These are phyloP conservation scores for Oxystoma pomonae DNA, from an alignment of 2,888 invertebrate genomes.

Conservation along the genomic window DNA sequence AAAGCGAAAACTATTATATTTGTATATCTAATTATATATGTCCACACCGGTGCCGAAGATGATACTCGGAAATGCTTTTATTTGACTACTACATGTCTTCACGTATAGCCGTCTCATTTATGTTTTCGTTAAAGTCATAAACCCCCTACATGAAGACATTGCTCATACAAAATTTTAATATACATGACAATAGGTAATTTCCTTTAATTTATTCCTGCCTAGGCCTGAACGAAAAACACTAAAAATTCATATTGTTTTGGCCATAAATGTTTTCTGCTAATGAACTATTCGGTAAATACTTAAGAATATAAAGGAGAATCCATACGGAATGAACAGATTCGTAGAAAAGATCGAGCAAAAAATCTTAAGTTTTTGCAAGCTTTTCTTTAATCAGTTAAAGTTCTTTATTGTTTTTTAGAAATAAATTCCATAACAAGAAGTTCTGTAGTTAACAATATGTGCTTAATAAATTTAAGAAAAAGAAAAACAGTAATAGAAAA, in stretches of 20 bases:
- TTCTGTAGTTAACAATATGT: too few relatives aligned
- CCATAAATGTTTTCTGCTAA: neutral
- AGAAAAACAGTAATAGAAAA: too few relatives aligned
- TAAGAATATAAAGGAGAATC: too few relatives aligned
- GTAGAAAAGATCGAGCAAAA: too few relatives aligned
- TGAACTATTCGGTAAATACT: too few relatives aligned
- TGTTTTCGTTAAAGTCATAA: neutral
- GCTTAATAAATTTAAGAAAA: too few relatives aligned
- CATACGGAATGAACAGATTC: too few relatives aligned
- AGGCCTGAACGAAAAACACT: neutral
- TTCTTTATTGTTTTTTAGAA: too few relatives aligned
- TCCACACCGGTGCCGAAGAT: neutral
- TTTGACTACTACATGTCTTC: neutral
- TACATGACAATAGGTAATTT: neutral
- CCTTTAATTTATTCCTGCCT: neutral
- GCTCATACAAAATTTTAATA: neutral
- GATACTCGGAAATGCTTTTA: neutral
- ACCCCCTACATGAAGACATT: neutral
- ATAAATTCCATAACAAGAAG: too few relatives aligned
- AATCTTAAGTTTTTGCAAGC: too few relatives aligned
- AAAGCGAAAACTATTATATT: conserved; percentile 19
- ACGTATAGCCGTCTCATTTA: neutral
- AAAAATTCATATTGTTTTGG: neutral
- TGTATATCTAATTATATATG: neutral
- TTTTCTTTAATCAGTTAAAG: too few relatives aligned